Evolutionary conservation across 2,888 invertebrate species (phyloP).

Genomic region (Protophormia terraenovae): DNA sequence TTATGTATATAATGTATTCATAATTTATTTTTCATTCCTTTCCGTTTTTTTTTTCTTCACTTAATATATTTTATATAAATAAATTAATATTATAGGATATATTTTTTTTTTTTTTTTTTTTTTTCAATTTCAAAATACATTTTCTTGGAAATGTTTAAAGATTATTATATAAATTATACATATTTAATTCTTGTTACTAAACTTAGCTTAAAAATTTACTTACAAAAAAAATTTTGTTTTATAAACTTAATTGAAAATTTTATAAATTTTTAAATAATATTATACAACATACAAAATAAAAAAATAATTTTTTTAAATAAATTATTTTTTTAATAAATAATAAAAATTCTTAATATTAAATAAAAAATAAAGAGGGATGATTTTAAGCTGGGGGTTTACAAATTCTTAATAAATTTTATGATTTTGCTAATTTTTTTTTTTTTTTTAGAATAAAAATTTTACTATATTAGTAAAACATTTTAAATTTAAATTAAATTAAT

Average conservation of each 20-base stretch:
- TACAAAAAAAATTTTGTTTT: too few species aligned
- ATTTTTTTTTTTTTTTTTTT: background rate
- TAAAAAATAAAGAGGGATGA: too few species aligned
- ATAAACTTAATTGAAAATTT: too few species aligned
- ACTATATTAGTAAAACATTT: constrained; percentile 47
- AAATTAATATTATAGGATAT: background rate
- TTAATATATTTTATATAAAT: background rate
- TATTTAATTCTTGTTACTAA: too few species aligned
- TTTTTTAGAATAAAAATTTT: constrained; percentile 34
- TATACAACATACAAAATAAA: too few species aligned
- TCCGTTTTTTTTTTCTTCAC: background rate
- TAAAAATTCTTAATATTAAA: too few species aligned
- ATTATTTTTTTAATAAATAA: background rate
- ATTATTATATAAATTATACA: too few species aligned
- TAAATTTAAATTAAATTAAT: too few species aligned
- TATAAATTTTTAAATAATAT: too few species aligned
- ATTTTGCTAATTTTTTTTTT: constrained; percentile 44
- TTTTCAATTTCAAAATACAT: background rate
- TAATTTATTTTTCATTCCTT: background rate
- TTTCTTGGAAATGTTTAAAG: constrained; percentile 28
- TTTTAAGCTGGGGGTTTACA: too few species aligned
- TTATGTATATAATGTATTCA: background rate
- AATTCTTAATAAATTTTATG: too few species aligned
- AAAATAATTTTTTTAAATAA: background rate
- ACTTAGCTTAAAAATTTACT: too few species aligned